Evolutionary conservation across 2,888 invertebrate genomes (phyloP).

Genomic region (Drosophila meridiana): DNA sequence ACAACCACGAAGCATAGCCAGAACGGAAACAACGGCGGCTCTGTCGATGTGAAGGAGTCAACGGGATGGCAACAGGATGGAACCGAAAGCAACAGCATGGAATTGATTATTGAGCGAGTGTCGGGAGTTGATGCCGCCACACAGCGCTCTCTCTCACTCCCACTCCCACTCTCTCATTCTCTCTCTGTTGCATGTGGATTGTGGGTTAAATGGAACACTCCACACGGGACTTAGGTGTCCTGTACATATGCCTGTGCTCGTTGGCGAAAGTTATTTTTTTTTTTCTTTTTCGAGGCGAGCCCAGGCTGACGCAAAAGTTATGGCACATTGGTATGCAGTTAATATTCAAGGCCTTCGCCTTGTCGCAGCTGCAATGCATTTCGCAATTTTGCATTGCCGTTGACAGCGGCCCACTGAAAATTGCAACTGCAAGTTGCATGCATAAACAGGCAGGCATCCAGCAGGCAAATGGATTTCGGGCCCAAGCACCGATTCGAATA

Average conservation of each 20-base stretch:
- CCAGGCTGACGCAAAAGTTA: constrained; percentile 49
- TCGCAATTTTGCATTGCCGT: constrained; percentile 28
- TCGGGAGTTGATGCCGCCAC: constrained; percentile 18
- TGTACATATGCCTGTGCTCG: constrained; percentile 4
- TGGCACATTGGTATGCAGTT: constrained; percentile 62
- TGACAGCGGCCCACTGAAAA: constrained; percentile 38
- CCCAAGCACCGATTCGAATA: constrained; percentile 17
- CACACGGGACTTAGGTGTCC: constrained; percentile 39
- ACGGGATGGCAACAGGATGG: constrained; percentile 50
- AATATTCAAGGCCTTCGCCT: constrained; percentile 61
- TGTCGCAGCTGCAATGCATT: constrained; percentile 42
- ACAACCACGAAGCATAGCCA: constrained; percentile 25
- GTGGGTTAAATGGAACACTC: constrained; percentile 19
- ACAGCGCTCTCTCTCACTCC: neutral
- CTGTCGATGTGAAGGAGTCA: constrained; percentile 41
- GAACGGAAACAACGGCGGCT: constrained; percentile 11
- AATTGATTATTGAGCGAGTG: constrained; percentile 69
- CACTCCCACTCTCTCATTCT: neutral
- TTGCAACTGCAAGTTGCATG: constrained; percentile 58
- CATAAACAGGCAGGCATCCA: constrained; percentile 54
- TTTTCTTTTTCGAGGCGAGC: neutral
- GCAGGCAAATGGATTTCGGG: constrained; percentile 28
- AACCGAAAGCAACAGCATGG: constrained; percentile 62
- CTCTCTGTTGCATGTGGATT: neutral
- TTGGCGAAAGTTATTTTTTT: neutral